These are phyloP conservation scores for Crocallis elinguaria DNA, from an alignment of 2,888 invertebrate species.

Conservation along the genomic window DNA sequence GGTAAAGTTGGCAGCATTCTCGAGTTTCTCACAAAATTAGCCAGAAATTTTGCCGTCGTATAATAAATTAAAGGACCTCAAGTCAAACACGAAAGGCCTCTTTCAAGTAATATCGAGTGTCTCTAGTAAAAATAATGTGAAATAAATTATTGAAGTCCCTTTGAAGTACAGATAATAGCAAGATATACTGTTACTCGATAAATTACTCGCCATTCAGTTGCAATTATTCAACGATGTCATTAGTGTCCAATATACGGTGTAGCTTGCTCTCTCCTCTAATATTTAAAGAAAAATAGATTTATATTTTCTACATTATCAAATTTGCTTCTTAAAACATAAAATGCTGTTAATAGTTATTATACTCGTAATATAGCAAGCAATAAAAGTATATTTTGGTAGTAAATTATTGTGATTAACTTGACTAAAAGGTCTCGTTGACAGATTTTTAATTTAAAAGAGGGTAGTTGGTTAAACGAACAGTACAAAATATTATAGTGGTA, in stretches of 20 bases:
- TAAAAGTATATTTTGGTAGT: too few relatives aligned
- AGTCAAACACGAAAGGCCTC: constrained; percentile 25
- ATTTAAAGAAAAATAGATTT: too few relatives aligned
- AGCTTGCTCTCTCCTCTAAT: too few relatives aligned
- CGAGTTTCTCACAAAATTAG: constrained; percentile 58
- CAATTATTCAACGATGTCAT: not conserved
- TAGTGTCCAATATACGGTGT: not conserved
- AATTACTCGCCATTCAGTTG: constrained; percentile 3
- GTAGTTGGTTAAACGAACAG: too few relatives aligned
- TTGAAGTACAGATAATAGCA: constrained; percentile 6
- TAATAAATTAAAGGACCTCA: constrained; percentile 61
- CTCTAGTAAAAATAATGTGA: constrained; percentile 23
- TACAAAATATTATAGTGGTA: too few relatives aligned
- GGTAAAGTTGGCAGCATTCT: constrained; percentile 62
- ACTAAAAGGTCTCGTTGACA: too few relatives aligned
- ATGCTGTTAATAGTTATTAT: too few relatives aligned
- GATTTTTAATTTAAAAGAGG: too few relatives aligned
- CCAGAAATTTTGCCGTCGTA: constrained; percentile 51
- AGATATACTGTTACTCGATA: constrained; percentile 14
- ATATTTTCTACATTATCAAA: too few relatives aligned
- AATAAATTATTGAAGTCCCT: constrained; percentile 15
- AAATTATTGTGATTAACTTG: too few relatives aligned
- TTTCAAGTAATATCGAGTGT: constrained; percentile 24
- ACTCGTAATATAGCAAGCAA: too few relatives aligned
- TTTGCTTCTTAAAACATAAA: too few relatives aligned